Percentiles rank a stretch among this genome's conserved stretches.
These are phyloP conservation scores for Griposia aprilina DNA, from an alignment of 2,888 invertebrate genomes.

Conservation along the genomic window DNA sequence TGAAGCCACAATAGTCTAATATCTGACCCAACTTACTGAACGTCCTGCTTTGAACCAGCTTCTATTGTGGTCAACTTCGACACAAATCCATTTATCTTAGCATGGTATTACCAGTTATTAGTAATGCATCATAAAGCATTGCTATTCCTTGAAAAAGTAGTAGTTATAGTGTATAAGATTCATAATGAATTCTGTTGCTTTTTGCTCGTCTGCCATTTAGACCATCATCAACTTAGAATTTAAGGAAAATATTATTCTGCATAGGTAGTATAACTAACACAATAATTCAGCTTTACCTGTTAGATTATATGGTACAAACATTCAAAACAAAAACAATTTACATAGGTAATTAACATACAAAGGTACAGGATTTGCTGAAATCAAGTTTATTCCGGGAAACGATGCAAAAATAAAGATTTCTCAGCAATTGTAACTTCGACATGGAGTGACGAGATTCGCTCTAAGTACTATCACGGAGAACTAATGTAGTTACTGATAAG, in stretches of 20 bases:
- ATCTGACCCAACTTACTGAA: slow-evolving; percentile 33
- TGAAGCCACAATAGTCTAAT: slow-evolving; percentile 30
- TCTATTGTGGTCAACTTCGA: slow-evolving; percentile 34
- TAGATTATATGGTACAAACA: slow-evolving; percentile 15
- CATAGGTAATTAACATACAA: slow-evolving; percentile 1
- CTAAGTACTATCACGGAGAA: slow-evolving; percentile 47
- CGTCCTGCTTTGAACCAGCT: slow-evolving; percentile 27
- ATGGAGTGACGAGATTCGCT: slow-evolving; percentile 5
- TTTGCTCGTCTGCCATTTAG: neutral
- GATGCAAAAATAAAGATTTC: slow-evolving; percentile 30
- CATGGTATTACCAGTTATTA: slow-evolving; percentile 24
- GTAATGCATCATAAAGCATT: slow-evolving; percentile 24
- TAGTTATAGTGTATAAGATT: neutral
- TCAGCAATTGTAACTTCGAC: slow-evolving; percentile 24
- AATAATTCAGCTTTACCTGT: slow-evolving; percentile 31
- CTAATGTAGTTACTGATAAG: slow-evolving; percentile 36
- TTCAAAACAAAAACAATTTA: slow-evolving; percentile 12
- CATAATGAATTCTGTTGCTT: slow-evolving; percentile 3
- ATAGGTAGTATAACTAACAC: neutral
- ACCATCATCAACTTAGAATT: neutral
- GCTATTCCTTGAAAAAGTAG: slow-evolving; percentile 10
- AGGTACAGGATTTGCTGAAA: slow-evolving; percentile 30
- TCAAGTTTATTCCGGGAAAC: slow-evolving; percentile 38
- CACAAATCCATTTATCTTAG: slow-evolving; percentile 17
- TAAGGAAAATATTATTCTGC: slow-evolving; percentile 14